phyloP scores from a whole-genome alignment of 2,888 invertebrate species.

The Ophioninae sp. region DNA sequence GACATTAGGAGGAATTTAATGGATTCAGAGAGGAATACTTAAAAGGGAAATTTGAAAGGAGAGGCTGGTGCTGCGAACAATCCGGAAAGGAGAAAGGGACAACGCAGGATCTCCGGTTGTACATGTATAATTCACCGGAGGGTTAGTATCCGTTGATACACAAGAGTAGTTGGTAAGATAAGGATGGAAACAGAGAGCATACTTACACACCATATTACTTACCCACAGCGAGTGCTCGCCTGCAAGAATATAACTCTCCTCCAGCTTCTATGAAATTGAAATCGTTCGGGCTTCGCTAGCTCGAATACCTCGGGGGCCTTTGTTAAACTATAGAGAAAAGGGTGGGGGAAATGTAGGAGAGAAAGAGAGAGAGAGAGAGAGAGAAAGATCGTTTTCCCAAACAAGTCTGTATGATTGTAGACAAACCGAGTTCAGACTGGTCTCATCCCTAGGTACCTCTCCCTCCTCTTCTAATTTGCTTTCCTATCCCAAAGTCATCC shows the following conservation, averaged over 20 bases:
- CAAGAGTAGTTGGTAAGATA: conserved; percentile 36
- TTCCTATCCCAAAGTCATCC: conserved; percentile 14
- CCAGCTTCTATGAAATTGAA: conserved; percentile 53
- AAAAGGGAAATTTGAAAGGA: conserved; percentile 1
- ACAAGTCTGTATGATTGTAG: conserved; percentile 41
- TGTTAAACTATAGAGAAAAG: conserved; percentile 20
- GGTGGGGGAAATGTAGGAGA: conserved; percentile 8
- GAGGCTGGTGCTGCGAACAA: background rate
- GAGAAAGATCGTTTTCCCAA: conserved; percentile 38
- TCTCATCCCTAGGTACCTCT: background rate
- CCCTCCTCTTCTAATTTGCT: conserved; percentile 30
- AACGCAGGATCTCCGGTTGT: background rate
- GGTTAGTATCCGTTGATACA: conserved; percentile 30
- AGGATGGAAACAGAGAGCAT: conserved; percentile 40
- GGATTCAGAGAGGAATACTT: background rate
- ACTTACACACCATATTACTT: conserved; percentile 53
- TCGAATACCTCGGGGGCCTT: conserved; percentile 35
- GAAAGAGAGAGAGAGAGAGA: conserved; percentile 18
- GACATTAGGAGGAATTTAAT: conserved; percentile 2
- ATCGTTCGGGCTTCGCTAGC: conserved; percentile 40
- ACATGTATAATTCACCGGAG: conserved; percentile 24
- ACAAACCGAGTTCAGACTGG: conserved; percentile 24
- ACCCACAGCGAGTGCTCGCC: conserved; percentile 33
- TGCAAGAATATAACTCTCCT: conserved; percentile 31
- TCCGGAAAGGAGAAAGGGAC: conserved; percentile 6